A percentile compares a stretch with the other conserved stretches of the same genome.
phyloP scores from a whole-genome alignment of 2,888 invertebrate species.

The Coleophora deauratella region DNA sequence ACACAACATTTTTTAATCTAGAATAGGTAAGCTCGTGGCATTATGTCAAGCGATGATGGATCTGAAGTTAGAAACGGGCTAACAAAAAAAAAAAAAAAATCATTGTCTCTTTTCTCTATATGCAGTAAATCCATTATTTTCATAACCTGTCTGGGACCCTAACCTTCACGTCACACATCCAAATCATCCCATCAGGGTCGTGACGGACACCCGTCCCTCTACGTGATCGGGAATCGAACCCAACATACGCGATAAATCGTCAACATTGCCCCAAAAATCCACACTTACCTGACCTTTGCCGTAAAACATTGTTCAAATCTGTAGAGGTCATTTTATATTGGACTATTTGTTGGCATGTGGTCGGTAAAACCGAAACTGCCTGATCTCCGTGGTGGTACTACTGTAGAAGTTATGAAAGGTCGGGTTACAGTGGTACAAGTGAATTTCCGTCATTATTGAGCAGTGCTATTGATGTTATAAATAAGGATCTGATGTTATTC shows the following conservation, averaged over 20 bases:
- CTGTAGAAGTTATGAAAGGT: constrained; percentile 6
- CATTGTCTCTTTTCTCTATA: too few species aligned
- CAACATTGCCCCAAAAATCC: constrained; percentile 31
- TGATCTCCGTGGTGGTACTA: neutral
- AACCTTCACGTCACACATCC: constrained; percentile 48
- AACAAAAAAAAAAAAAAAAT: too few species aligned
- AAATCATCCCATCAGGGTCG: constrained; percentile 54
- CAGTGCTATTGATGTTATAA: constrained; percentile 65
- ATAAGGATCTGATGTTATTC: constrained; percentile 60
- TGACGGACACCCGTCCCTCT: constrained; percentile 55
- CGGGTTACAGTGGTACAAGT: constrained; percentile 30
- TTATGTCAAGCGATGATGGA: too few species aligned
- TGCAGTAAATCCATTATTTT: too few species aligned
- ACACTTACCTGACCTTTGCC: constrained; percentile 20
- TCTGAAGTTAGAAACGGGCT: too few species aligned
- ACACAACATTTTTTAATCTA: too few species aligned
- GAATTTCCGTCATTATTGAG: constrained; percentile 61
- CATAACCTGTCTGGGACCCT: too few species aligned
- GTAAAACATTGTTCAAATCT: neutral
- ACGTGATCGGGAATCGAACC: constrained; percentile 62
- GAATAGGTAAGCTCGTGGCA: too few species aligned
- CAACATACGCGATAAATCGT: constrained; percentile 55
- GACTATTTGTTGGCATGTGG: too few species aligned
- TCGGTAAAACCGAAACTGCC: neutral
- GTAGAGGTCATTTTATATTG: too few species aligned